These are phyloP conservation scores for Ophion costatus DNA, from an alignment of 2,888 invertebrate species.

Conservation along the genomic window DNA sequence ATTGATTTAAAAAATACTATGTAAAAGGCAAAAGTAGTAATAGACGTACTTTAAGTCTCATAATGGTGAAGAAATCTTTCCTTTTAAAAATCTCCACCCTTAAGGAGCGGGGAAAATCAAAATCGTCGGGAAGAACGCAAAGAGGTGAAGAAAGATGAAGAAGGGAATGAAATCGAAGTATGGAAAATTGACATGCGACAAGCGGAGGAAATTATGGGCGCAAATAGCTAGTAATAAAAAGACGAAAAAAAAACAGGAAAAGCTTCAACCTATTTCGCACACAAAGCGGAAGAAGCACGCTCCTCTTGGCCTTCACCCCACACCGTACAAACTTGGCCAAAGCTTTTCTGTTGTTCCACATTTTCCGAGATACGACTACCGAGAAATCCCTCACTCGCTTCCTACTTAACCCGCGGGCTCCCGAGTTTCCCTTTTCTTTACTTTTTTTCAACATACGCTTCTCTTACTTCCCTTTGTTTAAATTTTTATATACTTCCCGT, in stretches of 20 bases:
- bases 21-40: too few species aligned
- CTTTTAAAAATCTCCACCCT: too few species aligned
- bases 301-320: constrained; percentile 6
- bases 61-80: too few species aligned
- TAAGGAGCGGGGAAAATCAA: background rate
- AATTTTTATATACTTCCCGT: constrained; percentile 55
- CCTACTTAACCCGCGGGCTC: constrained; percentile 58
- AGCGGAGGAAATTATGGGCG: constrained; percentile 25
- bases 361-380: constrained; percentile 55
- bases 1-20: too few species aligned
- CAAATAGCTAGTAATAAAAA: constrained; percentile 40
- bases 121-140: background rate
- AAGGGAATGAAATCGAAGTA: constrained; percentile 45
- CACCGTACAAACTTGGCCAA: constrained; percentile 56
- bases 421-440: constrained; percentile 37
- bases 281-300: constrained; percentile 19
- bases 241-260: constrained; percentile 20
- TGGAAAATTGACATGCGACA: constrained; percentile 12
- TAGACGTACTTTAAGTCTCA: too few species aligned
- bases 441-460: constrained; percentile 33
- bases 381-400: constrained; percentile 49
- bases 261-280: constrained; percentile 22
- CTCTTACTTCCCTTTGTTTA: constrained; percentile 47
- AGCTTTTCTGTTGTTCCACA: constrained; percentile 57
- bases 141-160: background rate